These are phyloP conservation scores for Orthosia cruda DNA, from an alignment of 2,888 invertebrate species.

Conservation along the genomic window DNA sequence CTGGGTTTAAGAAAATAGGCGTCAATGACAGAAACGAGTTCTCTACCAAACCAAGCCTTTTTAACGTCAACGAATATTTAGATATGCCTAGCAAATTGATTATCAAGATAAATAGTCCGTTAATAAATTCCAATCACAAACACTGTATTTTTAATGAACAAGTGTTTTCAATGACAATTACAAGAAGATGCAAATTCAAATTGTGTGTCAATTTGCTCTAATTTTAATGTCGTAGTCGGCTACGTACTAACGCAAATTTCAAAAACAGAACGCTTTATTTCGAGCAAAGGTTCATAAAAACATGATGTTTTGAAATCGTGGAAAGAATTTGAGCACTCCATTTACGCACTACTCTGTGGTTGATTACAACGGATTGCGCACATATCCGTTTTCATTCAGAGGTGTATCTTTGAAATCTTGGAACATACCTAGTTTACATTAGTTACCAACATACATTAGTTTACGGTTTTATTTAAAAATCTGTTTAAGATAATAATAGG, in stretches of 20 bases:
- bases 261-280: too few relatives aligned
- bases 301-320: background rate
- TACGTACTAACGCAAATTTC: too few relatives aligned
- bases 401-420: conserved; percentile 49
- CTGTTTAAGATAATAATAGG: background rate
- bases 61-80: too few relatives aligned
- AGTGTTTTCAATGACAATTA: too few relatives aligned
- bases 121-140: too few relatives aligned
- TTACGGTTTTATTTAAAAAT: too few relatives aligned
- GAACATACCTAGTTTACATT: background rate
- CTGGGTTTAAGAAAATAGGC: background rate
- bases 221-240: too few relatives aligned
- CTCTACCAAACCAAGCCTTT: background rate
- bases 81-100: too few relatives aligned
- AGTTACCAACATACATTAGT: background rate
- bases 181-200: too few relatives aligned
- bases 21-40: background rate
- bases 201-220: too few relatives aligned
- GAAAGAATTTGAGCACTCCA: conserved; percentile 22
- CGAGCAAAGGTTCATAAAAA: background rate
- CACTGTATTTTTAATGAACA: too few relatives aligned
- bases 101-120: too few relatives aligned
- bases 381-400: conserved; percentile 57
- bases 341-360: conserved; percentile 24
- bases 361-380: conserved; percentile 39